Percentiles rank a stretch among this genome's conserved stretches.
Evolutionary conservation across 2,888 invertebrate genomes (phyloP).

Genomic region (Pyrochroa serraticornis): DNA sequence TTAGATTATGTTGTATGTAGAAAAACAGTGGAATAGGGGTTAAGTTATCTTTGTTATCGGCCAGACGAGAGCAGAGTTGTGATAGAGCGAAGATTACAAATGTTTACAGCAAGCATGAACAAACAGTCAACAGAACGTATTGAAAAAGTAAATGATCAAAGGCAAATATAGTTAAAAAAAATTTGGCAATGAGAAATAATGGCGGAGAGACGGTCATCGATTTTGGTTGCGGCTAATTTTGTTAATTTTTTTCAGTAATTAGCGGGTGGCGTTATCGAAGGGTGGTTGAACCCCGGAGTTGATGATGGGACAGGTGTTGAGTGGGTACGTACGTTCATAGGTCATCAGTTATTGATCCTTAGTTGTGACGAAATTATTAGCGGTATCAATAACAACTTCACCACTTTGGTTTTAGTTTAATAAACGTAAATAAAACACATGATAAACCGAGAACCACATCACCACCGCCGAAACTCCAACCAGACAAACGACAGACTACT

Average conservation of each 20-base stretch:
- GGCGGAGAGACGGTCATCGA: too few species aligned
- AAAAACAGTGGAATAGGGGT: not conserved
- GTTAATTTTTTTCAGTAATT: too few species aligned
- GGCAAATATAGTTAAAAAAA: conserved; percentile 19
- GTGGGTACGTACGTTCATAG: too few species aligned
- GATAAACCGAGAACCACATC: conserved; percentile 21
- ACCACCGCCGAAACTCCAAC: conserved; percentile 21
- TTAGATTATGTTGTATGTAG: not conserved
- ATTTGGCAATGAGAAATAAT: too few species aligned
- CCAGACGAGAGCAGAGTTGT: not conserved
- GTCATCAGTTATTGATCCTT: too few species aligned
- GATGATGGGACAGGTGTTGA: too few species aligned
- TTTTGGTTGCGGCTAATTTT: too few species aligned
- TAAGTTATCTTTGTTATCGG: conserved; percentile 13
- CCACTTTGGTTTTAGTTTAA: conserved; percentile 6
- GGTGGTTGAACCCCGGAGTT: too few species aligned
- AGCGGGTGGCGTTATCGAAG: too few species aligned
- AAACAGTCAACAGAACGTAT: too few species aligned
- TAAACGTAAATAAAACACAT: conserved; percentile 14
- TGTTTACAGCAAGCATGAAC: conserved; percentile 3
- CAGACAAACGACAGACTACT: conserved; percentile 31
- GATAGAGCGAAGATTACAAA: conserved; percentile 11
- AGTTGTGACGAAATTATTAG: too few species aligned
- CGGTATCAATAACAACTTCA: too few species aligned
- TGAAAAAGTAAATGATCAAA: not conserved